Evolutionary conservation across 2,113 vertebrate genomes (phyloP).

Genomic region (Grallaria varia): DNA sequence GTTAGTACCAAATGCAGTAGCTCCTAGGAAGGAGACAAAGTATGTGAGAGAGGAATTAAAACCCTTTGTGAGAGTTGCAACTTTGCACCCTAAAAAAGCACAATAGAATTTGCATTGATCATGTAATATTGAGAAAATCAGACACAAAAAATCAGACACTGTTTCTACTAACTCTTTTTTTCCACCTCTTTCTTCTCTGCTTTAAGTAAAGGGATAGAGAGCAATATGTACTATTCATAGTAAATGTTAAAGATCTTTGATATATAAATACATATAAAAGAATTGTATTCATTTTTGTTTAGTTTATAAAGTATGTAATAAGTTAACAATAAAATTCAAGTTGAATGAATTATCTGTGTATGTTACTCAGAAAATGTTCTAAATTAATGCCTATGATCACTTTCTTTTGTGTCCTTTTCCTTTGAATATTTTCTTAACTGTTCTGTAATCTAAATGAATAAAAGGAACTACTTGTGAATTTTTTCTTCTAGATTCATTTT

Average conservation of each 20-base stretch:
- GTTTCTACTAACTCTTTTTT: background rate
- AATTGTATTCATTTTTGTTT: background rate
- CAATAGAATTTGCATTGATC: background rate
- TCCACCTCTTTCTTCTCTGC: background rate
- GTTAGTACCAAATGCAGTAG: background rate
- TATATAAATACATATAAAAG: background rate
- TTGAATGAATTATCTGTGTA: background rate
- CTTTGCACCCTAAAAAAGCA: background rate
- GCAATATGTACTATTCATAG: background rate
- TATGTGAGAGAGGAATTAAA: background rate
- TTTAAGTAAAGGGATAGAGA: background rate
- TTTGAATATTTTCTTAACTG: background rate
- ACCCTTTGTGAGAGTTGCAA: background rate
- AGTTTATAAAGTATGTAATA: background rate
- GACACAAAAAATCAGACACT: background rate
- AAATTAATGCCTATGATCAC: background rate
- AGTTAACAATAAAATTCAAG: background rate
- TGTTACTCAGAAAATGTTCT: background rate
- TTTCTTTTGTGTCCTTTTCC: background rate
- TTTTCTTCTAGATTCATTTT: background rate
- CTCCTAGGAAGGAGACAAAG: background rate
- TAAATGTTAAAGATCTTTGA: background rate
- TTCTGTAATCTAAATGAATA: background rate
- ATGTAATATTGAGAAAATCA: background rate
- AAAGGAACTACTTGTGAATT: background rate